Evolutionary conservation across 2,888 invertebrate genomes (phyloP).

Genomic region (Euplexia lucipara): DNA sequence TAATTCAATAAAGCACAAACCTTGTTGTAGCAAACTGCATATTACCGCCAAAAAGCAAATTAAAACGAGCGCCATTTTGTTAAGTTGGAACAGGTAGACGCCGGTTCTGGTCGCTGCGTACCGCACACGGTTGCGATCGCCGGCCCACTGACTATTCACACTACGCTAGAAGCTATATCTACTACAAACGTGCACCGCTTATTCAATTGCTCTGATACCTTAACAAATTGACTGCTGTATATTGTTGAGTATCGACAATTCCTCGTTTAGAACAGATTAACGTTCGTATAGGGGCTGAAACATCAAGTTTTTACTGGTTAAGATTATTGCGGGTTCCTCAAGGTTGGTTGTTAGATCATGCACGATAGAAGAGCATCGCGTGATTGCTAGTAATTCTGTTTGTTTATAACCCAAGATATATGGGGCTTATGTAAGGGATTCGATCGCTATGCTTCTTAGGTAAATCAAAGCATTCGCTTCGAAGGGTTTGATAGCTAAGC

Average conservation of each 20-base stretch:
- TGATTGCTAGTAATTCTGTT: slow-evolving; percentile 32
- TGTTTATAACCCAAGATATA: slow-evolving; percentile 20
- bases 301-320: slow-evolving; percentile 42
- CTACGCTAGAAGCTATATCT: slow-evolving; percentile 62
- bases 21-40: slow-evolving; percentile 87
- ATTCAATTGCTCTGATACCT: slow-evolving; percentile 85
- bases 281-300: slow-evolving; percentile 30
- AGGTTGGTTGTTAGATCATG: slow-evolving; percentile 23
- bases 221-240: slow-evolving; percentile 79
- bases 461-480: background rate
- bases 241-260: slow-evolving; percentile 66
- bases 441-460: slow-evolving; percentile 10
- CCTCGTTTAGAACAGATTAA: slow-evolving; percentile 61
- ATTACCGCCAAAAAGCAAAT: slow-evolving; percentile 85
- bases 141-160: slow-evolving; percentile 59
- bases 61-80: slow-evolving; percentile 78
- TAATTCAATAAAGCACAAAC: slow-evolving; percentile 75
- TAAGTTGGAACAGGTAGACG: slow-evolving; percentile 59
- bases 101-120: slow-evolving; percentile 75
- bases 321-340: slow-evolving; percentile 7
- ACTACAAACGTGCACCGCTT: slow-evolving; percentile 72
- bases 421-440: slow-evolving; percentile 28
- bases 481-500: background rate
- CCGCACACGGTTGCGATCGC: slow-evolving; percentile 72
- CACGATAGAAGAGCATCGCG: slow-evolving; percentile 18